Evolutionary conservation across 2,797 vertebrate species (phyloP).

Genomic region (Anniella stebbinsi): DNA sequence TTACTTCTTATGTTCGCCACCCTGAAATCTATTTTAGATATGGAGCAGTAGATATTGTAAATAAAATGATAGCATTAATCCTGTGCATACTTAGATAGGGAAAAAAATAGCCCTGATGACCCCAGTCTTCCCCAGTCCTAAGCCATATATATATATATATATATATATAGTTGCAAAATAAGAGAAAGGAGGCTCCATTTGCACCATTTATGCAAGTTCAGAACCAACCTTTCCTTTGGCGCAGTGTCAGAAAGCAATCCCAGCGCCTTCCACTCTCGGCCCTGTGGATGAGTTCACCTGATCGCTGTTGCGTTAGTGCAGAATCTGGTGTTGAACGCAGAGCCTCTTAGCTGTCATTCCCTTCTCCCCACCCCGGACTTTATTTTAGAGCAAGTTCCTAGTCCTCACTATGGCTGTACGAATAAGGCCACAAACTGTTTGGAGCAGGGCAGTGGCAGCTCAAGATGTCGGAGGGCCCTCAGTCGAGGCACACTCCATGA

Average conservation of each 20-base stretch:
- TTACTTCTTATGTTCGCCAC: too few relatives aligned
- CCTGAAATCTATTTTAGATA: too few relatives aligned
- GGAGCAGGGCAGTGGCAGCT: too few relatives aligned
- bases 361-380: fast-evolving
- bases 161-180: too few relatives aligned
- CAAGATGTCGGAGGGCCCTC: too few relatives aligned
- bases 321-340: not conserved
- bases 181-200: not conserved
- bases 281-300: not conserved
- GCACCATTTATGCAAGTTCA: not conserved
- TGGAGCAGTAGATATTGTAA: too few relatives aligned
- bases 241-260: not conserved
- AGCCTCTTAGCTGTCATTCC: not conserved
- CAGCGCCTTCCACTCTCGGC: too few relatives aligned
- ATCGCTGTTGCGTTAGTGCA: not conserved
- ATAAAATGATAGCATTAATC: too few relatives aligned
- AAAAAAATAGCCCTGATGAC: too few relatives aligned
- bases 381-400: not conserved
- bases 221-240: not conserved
- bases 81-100: too few relatives aligned
- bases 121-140: too few relatives aligned
- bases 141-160: not conserved
- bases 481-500: too few relatives aligned
- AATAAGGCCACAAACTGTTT: not conserved
- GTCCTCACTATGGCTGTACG: not conserved